A percentile compares a stretch with the other conserved stretches of the same genome.
These are phyloP conservation scores for Meloidogyne floridensis DNA, from an alignment of 1,140 invertebrate genomes.

Conservation along the genomic window DNA sequence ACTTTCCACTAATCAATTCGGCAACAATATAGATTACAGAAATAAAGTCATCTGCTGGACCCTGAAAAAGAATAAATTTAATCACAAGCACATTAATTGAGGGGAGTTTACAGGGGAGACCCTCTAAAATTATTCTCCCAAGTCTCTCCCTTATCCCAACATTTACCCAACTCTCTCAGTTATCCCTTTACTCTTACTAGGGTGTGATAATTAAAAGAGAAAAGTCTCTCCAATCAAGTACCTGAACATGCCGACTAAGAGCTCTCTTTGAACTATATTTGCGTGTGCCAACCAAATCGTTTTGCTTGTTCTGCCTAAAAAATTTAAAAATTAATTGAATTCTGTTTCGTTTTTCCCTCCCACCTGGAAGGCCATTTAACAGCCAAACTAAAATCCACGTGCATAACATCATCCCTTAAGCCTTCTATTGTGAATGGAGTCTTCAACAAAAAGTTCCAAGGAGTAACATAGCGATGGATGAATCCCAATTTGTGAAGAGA, in stretches of 20 bases:
- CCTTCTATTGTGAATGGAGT: constrained; percentile 30
- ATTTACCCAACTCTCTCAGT: too few relatives aligned
- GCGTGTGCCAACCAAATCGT: constrained; percentile 5
- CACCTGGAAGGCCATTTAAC: not conserved
- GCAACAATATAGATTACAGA: constrained; percentile 32
- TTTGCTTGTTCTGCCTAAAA: not conserved
- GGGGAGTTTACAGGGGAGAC: too few relatives aligned
- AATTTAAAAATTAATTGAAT: not conserved
- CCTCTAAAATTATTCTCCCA: too few relatives aligned
- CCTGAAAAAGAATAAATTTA: not conserved
- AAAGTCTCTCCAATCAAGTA: not conserved
- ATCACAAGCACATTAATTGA: too few relatives aligned
- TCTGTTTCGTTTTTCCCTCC: not conserved
- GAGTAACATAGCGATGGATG: constrained; percentile 32
- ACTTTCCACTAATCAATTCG: constrained; percentile 36
- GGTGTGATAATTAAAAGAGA: too few relatives aligned
- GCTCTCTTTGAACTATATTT: constrained; percentile 32
- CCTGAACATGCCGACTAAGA: constrained; percentile 14
- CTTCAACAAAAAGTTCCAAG: constrained; percentile 29
- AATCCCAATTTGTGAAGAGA: constrained; percentile 24
- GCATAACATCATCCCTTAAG: constrained; percentile 16
- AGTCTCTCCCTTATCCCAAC: too few relatives aligned
- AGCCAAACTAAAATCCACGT: constrained; percentile 16
- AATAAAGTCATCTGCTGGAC: constrained; percentile 35
- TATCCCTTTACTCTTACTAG: too few relatives aligned